These are phyloP conservation scores for Drosophila demipolita DNA, from an alignment of 2,888 invertebrate genomes.

Conservation along the genomic window DNA sequence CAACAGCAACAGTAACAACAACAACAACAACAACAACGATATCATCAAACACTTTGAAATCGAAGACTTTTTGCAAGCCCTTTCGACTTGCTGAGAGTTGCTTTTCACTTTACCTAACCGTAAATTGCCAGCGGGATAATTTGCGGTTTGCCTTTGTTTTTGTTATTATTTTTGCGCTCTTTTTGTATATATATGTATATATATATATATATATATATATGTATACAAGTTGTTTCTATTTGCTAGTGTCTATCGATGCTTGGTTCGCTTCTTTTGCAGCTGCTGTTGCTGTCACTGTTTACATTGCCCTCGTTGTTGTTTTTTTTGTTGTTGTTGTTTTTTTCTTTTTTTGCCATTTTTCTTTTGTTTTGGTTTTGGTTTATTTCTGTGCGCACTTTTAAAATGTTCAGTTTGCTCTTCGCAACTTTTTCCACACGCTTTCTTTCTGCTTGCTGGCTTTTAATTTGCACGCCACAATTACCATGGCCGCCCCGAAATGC, in stretches of 20 bases:
- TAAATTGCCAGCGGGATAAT: slow-evolving; percentile 78
- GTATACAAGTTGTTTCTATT: slow-evolving; percentile 31
- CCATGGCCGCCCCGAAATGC: slow-evolving; percentile 79
- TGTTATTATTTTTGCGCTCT: slow-evolving; percentile 34
- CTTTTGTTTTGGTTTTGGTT: slow-evolving; percentile 59
- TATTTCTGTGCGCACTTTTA: slow-evolving; percentile 52
- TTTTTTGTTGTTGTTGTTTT: slow-evolving; percentile 21
- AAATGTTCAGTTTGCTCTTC: slow-evolving; percentile 62
- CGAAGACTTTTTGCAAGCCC: slow-evolving; percentile 68
- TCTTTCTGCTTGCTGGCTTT: slow-evolving; percentile 66
- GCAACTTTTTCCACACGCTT: slow-evolving; percentile 63
- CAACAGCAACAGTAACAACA: slow-evolving; percentile 13
- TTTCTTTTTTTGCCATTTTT: slow-evolving; percentile 1
- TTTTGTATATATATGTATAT: neutral
- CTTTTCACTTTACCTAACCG: slow-evolving; percentile 69
- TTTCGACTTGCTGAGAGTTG: slow-evolving; percentile 41
- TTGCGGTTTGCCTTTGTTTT: slow-evolving; percentile 59
- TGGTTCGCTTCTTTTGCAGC: slow-evolving; percentile 26
- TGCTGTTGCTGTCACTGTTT: slow-evolving; percentile 62
- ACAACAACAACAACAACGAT: slow-evolving; percentile 14
- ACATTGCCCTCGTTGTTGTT: slow-evolving; percentile 35
- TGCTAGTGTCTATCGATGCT: slow-evolving; percentile 46
- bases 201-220: slow-evolving; percentile 11
- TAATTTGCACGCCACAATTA: slow-evolving; percentile 81
- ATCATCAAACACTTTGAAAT: slow-evolving; percentile 73